Percentiles rank a stretch among this genome's conserved stretches.
phyloP scores from a whole-genome alignment of 2,113 vertebrate species.

The Raphicerus campestris region DNA sequence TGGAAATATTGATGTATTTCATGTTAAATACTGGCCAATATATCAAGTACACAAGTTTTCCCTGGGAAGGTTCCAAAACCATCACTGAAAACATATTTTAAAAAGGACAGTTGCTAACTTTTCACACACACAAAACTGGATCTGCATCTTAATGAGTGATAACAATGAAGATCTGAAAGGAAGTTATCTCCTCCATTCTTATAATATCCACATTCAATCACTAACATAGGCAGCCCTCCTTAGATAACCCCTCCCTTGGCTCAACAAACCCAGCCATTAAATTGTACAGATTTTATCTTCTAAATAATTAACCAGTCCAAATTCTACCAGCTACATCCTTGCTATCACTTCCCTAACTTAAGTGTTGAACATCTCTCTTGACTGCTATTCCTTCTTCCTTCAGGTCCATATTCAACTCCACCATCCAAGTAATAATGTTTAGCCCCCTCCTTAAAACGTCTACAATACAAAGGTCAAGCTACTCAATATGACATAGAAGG shows the following conservation, averaged over 20 bases:
- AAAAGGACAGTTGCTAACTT: slow-evolving; percentile 19
- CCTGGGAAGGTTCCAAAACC: slow-evolving; percentile 39
- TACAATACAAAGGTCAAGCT: background rate
- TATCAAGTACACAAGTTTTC: slow-evolving; percentile 28
- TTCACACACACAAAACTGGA: background rate
- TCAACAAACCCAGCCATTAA: background rate
- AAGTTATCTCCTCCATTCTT: background rate
- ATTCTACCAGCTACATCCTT: background rate
- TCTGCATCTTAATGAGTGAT: background rate
- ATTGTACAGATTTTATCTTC: slow-evolving; percentile 14
- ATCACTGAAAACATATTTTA: slow-evolving; percentile 21
- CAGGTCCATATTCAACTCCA: background rate
- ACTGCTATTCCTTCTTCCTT: background rate
- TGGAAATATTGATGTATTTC: slow-evolving; percentile 79
- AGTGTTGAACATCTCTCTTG: background rate
- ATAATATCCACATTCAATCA: background rate
- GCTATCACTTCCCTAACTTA: background rate
- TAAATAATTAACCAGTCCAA: background rate
- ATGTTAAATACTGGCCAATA: slow-evolving; percentile 68
- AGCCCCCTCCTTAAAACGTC: background rate
- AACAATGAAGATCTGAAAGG: background rate
- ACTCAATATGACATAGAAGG: background rate
- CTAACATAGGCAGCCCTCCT: background rate
- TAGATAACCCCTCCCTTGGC: background rate
- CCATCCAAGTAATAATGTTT: background rate